phyloP scores from a whole-genome alignment of 2,797 vertebrate genomes.

The Loris lydekkerianus region DNA sequence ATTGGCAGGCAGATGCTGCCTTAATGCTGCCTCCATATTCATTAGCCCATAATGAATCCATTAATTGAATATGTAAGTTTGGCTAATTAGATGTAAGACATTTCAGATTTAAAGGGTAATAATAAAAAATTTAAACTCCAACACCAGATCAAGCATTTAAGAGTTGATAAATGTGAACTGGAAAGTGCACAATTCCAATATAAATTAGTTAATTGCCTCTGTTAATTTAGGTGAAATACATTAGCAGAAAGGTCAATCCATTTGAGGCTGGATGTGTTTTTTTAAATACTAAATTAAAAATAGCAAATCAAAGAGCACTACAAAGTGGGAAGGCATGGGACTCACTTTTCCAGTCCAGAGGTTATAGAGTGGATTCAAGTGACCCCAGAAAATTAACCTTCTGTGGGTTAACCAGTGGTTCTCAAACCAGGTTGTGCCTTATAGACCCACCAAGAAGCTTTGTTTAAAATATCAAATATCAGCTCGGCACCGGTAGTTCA shows the following conservation, averaged over 20 bases:
- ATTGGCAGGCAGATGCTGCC: conserved; percentile 75
- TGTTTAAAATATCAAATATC: background rate
- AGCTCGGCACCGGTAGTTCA: background rate
- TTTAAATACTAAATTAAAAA: conserved; percentile 88
- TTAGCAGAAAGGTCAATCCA: conserved; percentile 90
- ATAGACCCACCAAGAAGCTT: background rate
- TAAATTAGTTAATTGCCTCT: conserved; percentile 89
- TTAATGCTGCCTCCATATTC: conserved; percentile 78
- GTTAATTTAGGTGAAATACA: conserved; percentile 89
- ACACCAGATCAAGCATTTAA: conserved; percentile 86
- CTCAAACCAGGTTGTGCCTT: background rate
- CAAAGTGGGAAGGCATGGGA: conserved; percentile 25
- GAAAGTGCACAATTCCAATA: conserved; percentile 87
- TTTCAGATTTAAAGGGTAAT: conserved; percentile 91
- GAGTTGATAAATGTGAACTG: conserved; percentile 88
- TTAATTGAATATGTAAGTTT: conserved; percentile 91
- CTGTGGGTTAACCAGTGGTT: background rate
- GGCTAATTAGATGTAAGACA: conserved; percentile 90
- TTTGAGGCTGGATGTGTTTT: conserved; percentile 87
- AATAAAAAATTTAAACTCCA: conserved; percentile 91
- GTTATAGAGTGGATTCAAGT: background rate
- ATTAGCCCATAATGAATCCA: conserved; percentile 90
- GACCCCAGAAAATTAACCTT: background rate
- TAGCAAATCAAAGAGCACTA: conserved; percentile 81
- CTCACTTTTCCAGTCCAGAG: background rate